Conservation (phyloP, 2,888 invertebrate species). For the Heliconius sara region DNA sequence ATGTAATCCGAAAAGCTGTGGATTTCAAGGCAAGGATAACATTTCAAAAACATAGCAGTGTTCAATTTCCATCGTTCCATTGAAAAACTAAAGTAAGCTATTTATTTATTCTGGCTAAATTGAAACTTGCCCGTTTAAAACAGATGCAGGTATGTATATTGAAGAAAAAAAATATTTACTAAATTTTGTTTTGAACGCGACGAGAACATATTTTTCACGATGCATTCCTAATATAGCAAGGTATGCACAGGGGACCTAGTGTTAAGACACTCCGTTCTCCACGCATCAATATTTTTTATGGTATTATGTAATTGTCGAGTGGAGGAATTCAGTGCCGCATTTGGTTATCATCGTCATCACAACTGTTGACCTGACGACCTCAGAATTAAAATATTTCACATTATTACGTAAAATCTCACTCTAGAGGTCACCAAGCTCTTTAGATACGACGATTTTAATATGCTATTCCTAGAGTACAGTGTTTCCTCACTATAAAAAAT, state of each 20-base stretch:
- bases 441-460: no score
- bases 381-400: not conserved
- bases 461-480: no score
- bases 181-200: no score
- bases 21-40: conserved; percentile 40
- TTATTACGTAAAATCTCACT: no score
- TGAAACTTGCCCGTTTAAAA: not conserved
- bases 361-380: no score
- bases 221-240: not conserved
- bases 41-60: conserved; percentile 34
- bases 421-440: no score
- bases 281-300: not conserved
- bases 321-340: not conserved
- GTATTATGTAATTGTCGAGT: not conserved
- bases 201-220: not conserved
- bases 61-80: conserved; percentile 15
- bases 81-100: conserved; percentile 9
- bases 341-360: not conserved
- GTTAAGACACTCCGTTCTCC: not conserved
- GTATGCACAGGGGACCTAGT: not conserved
- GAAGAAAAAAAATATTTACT: no score
- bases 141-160: not conserved
- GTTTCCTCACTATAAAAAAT: no score
- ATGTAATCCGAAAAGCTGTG: conserved; percentile 43
- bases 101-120: not conserved